Evolutionary conservation across 2,113 vertebrate genomes (phyloP).

Genomic region (Xerus inauris): DNA sequence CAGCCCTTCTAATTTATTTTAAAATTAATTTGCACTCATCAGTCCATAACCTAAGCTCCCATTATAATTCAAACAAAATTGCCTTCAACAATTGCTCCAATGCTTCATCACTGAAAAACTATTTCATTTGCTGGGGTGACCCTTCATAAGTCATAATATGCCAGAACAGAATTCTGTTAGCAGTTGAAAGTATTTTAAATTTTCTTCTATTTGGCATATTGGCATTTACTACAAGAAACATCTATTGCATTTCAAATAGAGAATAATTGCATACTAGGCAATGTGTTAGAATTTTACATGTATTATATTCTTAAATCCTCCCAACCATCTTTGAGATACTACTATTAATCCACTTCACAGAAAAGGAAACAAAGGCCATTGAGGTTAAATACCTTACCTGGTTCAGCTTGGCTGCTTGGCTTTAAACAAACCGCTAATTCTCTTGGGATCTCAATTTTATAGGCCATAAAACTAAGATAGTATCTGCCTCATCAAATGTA

Average conservation of each 20-base stretch:
- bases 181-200: neutral
- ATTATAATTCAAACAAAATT: conserved; percentile 26
- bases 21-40: conserved; percentile 13
- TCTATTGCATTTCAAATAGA: conserved; percentile 33
- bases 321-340: neutral
- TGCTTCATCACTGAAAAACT: neutral
- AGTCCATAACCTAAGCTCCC: neutral
- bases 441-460: neutral
- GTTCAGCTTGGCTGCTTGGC: too few relatives aligned
- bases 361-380: neutral
- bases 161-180: neutral
- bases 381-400: neutral
- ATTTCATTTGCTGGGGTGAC: neutral
- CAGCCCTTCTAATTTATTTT: neutral
- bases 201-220: neutral
- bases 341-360: neutral
- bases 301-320: neutral
- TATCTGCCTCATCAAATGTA: conserved; percentile 26
- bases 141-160: neutral
- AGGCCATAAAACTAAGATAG: conserved; percentile 16
- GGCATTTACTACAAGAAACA: neutral
- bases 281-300: neutral
- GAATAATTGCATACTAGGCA: neutral
- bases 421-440: neutral
- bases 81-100: neutral